phyloP scores from a whole-genome alignment of 2,113 vertebrate species.

The Ceratotherium simum region DNA sequence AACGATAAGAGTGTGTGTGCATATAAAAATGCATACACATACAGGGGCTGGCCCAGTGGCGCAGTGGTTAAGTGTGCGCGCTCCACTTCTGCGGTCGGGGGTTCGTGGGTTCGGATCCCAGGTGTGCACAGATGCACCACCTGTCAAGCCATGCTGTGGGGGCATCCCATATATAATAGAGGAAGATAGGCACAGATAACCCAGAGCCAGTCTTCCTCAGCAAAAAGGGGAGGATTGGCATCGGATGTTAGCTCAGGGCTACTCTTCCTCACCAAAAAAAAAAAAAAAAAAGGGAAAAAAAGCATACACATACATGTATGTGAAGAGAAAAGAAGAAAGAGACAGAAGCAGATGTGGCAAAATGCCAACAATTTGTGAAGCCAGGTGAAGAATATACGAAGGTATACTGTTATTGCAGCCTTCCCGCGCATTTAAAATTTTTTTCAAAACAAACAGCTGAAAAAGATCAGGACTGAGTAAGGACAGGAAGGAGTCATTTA shows the following conservation, averaged over 20 bases:
- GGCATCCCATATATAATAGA: no score
- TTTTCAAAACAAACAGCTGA: slow-evolving; percentile 21
- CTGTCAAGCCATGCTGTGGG: no score
- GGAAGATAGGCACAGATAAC: no score
- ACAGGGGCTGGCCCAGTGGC: no score
- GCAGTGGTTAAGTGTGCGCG: no score
- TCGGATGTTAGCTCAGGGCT: no score
- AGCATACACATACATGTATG: background rate
- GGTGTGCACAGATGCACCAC: no score
- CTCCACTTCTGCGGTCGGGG: no score
- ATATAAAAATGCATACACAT: background rate
- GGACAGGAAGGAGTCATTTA: slow-evolving; percentile 31
- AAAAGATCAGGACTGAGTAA: background rate
- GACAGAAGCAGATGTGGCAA: background rate
- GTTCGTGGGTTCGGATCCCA: no score
- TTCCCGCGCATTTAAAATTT: background rate
- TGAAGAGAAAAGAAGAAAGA: background rate
- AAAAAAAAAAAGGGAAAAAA: background rate
- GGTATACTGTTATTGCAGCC: background rate
- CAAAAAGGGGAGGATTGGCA: no score
- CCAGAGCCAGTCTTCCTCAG: no score
- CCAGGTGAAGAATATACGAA: background rate
- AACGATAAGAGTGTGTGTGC: background rate
- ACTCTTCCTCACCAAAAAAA: no score
- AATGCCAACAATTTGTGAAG: background rate